Percentiles rank a stretch among this genome's conserved stretches.
Evolutionary conservation across 2,797 vertebrate genomes (phyloP).

Genomic region (Salarias fasciatus): DNA sequence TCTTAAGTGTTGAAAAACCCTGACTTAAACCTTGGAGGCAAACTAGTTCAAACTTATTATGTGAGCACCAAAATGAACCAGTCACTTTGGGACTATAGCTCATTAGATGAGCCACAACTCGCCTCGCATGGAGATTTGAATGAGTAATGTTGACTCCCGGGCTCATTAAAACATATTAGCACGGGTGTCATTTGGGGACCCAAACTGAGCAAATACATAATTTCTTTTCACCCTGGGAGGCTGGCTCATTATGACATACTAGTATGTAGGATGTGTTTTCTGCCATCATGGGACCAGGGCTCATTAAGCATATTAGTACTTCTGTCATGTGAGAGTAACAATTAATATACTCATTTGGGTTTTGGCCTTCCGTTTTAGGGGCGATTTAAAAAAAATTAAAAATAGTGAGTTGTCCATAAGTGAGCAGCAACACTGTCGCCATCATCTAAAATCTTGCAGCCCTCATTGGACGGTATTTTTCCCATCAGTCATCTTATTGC

Average conservation of each 20-base stretch:
- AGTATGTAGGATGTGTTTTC: conserved; percentile 37
- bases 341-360: conserved; percentile 34
- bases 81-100: conserved; percentile 39
- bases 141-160: conserved; percentile 21
- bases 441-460: conserved; percentile 37
- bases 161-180: conserved; percentile 63
- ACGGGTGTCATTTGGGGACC: conserved; percentile 31
- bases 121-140: conserved; percentile 15
- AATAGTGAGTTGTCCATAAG: conserved; percentile 17
- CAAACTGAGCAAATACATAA: conserved; percentile 31
- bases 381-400: conserved; percentile 31
- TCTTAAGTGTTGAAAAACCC: conserved; percentile 5
- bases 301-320: conserved; percentile 61
- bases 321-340: conserved; percentile 52
- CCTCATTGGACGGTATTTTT: conserved; percentile 43
- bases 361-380: conserved; percentile 42
- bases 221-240: conserved; percentile 22
- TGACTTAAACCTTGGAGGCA: conserved; percentile 15
- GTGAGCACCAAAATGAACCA: conserved; percentile 11
- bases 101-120: conserved; percentile 39
- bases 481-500: conserved; percentile 55
- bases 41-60: conserved; percentile 5
- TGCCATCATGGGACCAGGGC: conserved; percentile 41
- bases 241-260: conserved; percentile 53
- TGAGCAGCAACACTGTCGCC: conserved; percentile 20